phyloP scores from a whole-genome alignment of 2,888 invertebrate species.

The Neria commutata region DNA sequence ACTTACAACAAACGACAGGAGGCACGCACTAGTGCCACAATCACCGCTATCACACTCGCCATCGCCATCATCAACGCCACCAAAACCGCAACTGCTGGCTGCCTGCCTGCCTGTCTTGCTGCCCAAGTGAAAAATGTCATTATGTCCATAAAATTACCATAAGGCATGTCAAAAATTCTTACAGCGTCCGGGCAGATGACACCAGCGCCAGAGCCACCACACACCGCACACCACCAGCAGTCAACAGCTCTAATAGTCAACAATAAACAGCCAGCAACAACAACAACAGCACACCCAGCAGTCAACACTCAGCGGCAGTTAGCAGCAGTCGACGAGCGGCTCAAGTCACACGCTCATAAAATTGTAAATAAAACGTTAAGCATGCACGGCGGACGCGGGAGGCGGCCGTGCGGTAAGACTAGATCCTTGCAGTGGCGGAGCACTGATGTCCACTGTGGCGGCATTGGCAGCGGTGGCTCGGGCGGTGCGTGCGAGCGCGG shows the following conservation, averaged over 20 bases:
- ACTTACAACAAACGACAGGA: no score
- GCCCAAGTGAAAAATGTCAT: conserved; percentile 31
- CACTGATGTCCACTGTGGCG: not conserved
- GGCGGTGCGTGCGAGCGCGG: not conserved
- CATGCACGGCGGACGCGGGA: no score
- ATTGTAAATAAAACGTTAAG: conserved; percentile 9
- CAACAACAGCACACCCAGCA: conserved; percentile 9
- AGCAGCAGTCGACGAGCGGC: conserved; percentile 5
- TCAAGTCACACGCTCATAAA: conserved; percentile 11
- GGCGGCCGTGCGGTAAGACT: no score
- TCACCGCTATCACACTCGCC: no score
- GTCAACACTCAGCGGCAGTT: conserved; percentile 22
- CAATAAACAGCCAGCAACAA: conserved; percentile 22
- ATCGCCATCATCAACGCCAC: no score
- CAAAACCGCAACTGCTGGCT: no score
- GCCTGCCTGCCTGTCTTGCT: no score
- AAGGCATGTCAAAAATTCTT: conserved; percentile 34
- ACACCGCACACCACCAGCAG: not conserved
- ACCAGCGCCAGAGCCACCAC: conserved; percentile 14
- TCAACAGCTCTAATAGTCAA: not conserved
- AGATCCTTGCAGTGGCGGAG: no score
- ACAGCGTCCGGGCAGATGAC: conserved; percentile 7
- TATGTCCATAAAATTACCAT: conserved; percentile 38
- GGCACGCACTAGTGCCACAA: no score
- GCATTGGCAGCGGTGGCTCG: not conserved